Conservation (phyloP, 2,113 vertebrate genomes). For the Anser brachyrhynchus region DNA sequence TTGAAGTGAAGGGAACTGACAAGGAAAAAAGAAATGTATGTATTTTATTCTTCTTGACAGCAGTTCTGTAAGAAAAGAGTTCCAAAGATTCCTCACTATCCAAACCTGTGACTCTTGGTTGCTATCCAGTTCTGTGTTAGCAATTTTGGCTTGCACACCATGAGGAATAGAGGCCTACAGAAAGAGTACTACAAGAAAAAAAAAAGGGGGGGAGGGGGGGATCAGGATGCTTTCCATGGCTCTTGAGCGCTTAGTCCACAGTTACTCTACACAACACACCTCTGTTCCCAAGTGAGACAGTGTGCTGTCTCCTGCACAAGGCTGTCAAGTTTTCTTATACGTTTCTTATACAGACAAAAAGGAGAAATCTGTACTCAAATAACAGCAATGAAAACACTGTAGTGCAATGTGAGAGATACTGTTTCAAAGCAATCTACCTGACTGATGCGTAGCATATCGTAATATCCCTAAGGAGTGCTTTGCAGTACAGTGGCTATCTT, state of each 20-base stretch:
- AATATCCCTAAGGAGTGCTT: neutral
- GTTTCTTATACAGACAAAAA: neutral
- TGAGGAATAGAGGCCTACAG: neutral
- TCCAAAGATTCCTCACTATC: neutral
- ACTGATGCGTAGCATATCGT: neutral
- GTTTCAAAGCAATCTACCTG: neutral
- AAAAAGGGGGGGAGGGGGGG: neutral
- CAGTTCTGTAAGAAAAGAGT: neutral
- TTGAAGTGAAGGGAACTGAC: neutral
- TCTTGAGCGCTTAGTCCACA: neutral
- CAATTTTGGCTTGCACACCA: neutral
- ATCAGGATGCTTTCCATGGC: neutral
- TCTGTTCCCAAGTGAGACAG: neutral
- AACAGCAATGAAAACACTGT: neutral
- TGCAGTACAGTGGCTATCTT: neutral
- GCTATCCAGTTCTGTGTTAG: neutral
- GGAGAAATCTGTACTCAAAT: neutral
- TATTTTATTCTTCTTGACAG: neutral
- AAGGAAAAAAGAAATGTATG: rapidly evolving
- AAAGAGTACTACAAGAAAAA: neutral
- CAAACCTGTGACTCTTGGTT: neutral
- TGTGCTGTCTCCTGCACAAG: neutral
- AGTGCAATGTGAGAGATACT: neutral
- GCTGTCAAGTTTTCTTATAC: neutral
- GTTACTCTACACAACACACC: neutral